A percentile compares a stretch with the other conserved stretches of the same genome.
Evolutionary conservation across 2,888 invertebrate species (phyloP).

Genomic region (Campaea margaritaria): DNA sequence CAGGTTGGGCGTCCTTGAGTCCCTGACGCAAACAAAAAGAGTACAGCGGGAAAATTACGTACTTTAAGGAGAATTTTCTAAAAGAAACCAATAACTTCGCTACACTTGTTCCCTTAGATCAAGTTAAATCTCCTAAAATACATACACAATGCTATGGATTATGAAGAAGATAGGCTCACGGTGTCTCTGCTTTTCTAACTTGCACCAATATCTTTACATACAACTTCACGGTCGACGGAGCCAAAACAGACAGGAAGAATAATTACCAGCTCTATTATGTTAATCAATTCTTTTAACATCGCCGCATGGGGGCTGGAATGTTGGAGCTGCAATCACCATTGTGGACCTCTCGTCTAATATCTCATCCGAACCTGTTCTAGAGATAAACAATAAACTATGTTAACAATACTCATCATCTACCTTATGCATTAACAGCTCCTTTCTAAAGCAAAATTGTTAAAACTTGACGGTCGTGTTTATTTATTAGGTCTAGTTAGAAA

Average conservation of each 20-base stretch:
- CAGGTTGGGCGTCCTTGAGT: slow-evolving; percentile 68
- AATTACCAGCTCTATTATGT: slow-evolving; percentile 64
- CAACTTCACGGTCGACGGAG: slow-evolving; percentile 51
- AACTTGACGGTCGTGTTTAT: slow-evolving; percentile 29
- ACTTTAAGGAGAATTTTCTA: neutral
- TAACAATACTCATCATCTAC: neutral
- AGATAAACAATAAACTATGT: slow-evolving; percentile 38
- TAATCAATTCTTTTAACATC: slow-evolving; percentile 63
- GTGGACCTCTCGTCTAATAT: slow-evolving; percentile 40
- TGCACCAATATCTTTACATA: slow-evolving; percentile 45
- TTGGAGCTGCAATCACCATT: slow-evolving; percentile 42
- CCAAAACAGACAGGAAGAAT: slow-evolving; percentile 61
- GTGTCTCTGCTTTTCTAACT: slow-evolving; percentile 36
- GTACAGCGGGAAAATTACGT: slow-evolving; percentile 41
- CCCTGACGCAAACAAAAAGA: slow-evolving; percentile 59
- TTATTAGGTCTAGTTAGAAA: slow-evolving; percentile 48
- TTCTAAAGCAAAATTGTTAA: neutral
- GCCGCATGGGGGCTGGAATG: slow-evolving; percentile 54
- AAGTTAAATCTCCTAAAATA: too few relatives aligned
- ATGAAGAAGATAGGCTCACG: neutral
- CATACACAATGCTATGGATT: neutral
- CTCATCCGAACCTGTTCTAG: slow-evolving; percentile 36
- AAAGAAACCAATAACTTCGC: neutral
- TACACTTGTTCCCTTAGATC: neutral
- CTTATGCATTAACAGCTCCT: too few relatives aligned